phyloP scores from a whole-genome alignment of 2,888 invertebrate species.

The Chromoteleia sp. region DNA sequence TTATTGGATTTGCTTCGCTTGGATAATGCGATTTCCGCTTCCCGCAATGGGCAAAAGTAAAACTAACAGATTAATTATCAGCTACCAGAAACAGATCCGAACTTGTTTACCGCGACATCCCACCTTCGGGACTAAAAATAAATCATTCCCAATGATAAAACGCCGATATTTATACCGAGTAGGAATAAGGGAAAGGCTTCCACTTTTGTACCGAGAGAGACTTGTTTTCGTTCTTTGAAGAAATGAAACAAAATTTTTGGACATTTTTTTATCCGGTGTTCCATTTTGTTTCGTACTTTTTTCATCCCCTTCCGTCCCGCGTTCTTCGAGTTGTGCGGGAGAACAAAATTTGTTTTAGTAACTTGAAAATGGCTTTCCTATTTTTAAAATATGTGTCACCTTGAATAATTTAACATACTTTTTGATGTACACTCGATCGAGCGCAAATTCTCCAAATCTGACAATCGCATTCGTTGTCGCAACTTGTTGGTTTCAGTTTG shows the following conservation, averaged over 20 bases:
- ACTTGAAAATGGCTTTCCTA: neutral
- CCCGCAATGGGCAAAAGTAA: neutral
- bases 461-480: neutral
- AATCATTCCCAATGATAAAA: slow-evolving; percentile 23
- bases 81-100: slow-evolving; percentile 7
- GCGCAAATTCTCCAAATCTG: slow-evolving; percentile 9
- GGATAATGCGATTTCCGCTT: too few relatives aligned
- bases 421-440: slow-evolving; percentile 9
- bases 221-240: too few relatives aligned
- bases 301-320: too few relatives aligned
- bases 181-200: slow-evolving; percentile 28
- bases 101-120: slow-evolving; percentile 38
- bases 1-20: neutral
- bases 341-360: too few relatives aligned
- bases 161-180: slow-evolving; percentile 18
- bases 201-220: neutral
- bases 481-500: slow-evolving; percentile 30
- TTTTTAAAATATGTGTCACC: slow-evolving; percentile 11
- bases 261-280: neutral
- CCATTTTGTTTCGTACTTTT: too few relatives aligned
- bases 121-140: slow-evolving; percentile 41
- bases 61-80: slow-evolving; percentile 29
- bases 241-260: neutral
- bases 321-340: too few relatives aligned
- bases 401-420: neutral